phyloP scores from a whole-genome alignment of 2,797 vertebrate genomes.

The Orestias chungarensis region DNA sequence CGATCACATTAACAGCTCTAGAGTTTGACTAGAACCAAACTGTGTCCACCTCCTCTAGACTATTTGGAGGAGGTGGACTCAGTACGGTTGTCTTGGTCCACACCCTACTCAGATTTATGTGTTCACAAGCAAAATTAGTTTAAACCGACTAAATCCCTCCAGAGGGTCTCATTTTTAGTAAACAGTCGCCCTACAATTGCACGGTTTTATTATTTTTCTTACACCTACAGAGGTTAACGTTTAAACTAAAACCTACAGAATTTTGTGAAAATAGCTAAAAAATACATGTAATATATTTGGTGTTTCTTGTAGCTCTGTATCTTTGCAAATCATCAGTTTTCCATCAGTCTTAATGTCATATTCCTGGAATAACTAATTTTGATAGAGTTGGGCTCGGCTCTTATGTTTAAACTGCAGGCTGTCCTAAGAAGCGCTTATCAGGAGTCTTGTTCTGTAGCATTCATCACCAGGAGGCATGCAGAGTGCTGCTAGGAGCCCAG shows the following conservation, averaged over 20 bases:
- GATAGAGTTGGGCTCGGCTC: neutral
- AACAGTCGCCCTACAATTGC: too few relatives aligned
- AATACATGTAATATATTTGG: neutral
- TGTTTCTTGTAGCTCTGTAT: neutral
- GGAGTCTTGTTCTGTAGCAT: neutral
- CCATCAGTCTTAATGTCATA: neutral
- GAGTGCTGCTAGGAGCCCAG: neutral
- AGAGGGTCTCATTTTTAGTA: too few relatives aligned
- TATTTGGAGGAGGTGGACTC: too few relatives aligned
- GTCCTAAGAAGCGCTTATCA: neutral
- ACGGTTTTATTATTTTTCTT: too few relatives aligned
- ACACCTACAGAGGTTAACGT: too few relatives aligned
- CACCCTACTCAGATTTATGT: too few relatives aligned
- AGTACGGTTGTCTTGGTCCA: too few relatives aligned
- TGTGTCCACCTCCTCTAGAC: too few relatives aligned
- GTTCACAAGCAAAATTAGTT: too few relatives aligned
- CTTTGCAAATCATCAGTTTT: neutral
- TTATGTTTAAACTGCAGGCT: neutral
- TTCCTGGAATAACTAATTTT: neutral
- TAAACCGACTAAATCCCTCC: too few relatives aligned
- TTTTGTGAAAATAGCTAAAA: neutral
- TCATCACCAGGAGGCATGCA: slow-evolving; percentile 2
- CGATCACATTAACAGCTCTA: too few relatives aligned
- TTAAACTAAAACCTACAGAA: neutral
- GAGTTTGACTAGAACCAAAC: too few relatives aligned